A percentile compares a stretch with the other conserved stretches of the same genome.
Conservation (phyloP, 2,113 vertebrate genomes). For the Pogonocichla stellata region DNA sequence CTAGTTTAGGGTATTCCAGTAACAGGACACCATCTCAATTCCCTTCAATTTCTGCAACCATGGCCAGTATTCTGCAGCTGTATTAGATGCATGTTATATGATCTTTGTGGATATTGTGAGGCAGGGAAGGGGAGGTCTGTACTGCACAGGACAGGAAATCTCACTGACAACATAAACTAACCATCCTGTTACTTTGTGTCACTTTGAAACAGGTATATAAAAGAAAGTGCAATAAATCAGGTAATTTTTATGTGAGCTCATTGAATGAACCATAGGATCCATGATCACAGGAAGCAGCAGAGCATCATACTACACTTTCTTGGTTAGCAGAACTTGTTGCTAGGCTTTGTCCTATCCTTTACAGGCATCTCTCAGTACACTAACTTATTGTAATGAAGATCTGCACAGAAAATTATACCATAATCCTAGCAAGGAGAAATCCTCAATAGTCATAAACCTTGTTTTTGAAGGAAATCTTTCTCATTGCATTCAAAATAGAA, state of each 20-base stretch:
- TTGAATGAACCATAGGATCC: not conserved
- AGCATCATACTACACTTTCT: not conserved
- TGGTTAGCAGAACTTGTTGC: not conserved
- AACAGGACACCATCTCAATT: not conserved
- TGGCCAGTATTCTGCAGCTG: not conserved
- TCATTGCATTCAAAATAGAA: not conserved
- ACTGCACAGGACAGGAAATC: not conserved
- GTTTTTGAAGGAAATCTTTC: not conserved
- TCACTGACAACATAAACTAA: not conserved
- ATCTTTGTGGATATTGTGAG: not conserved
- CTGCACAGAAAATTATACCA: not conserved
- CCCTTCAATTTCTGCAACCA: not conserved
- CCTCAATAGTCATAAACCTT: not conserved
- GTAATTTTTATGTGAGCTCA: not conserved
- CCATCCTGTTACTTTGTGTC: not conserved
- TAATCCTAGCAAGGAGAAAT: not conserved
- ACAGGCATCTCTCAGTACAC: not conserved
- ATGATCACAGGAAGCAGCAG: fast-evolving
- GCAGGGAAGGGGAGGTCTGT: not conserved
- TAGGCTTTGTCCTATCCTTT: not conserved
- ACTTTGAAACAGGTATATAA: not conserved
- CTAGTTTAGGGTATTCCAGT: not conserved
- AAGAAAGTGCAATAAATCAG: not conserved
- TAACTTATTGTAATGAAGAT: not conserved
- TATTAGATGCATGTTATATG: not conserved